Base-by-base conservation (phyloP, 1,140 invertebrate species). In the Carposina sasakii region DNA sequence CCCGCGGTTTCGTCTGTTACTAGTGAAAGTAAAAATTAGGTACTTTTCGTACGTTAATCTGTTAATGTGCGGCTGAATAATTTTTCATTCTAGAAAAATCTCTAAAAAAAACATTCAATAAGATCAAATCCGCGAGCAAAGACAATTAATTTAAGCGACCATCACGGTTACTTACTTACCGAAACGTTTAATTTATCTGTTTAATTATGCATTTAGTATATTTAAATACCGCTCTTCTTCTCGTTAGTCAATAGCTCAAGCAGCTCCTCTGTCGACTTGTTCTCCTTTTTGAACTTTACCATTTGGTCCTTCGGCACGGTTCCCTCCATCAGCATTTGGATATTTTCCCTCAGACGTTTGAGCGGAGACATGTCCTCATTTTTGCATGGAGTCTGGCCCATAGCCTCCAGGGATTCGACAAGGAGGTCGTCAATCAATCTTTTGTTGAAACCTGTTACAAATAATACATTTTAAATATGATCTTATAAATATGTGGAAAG, bases 401-500 rank as follows among this genome's bases (percentile, higher is more conserved):
- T 93, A 8, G 90, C 87, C 57, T 91, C 86, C 15, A 95, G 84
- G 0, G 92, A 94, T 52, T 93, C 92, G 20, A 90, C 86, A 1
- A 95, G 85, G n/a, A 95, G 90, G 41, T 94, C 91, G 66, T 95
- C 93, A 52, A 95, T 94, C 2, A 95, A 84, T 55, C 92, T 85
- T 71, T 93, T 94, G 53, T 94, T 94, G 71, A 85, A 86, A 51
- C 85, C 85, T 86, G 74, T 64, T 69, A 15, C 61, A 55, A 37
- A 53, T 47, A 46, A 44, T 46, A 21, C 47, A 40, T 57, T 48
- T 47, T n/a, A n/a, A n/a, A n/a, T n/a, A n/a, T n/a, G n/a, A n/a
- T n/a, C n/a, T n/a, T n/a, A n/a, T n/a, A n/a, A n/a, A n/a, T n/a
- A n/a, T n/a, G n/a, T n/a, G n/a, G n/a, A n/a, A n/a, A n/a, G n/a